Conservation (phyloP, 2,888 invertebrate species). For the Agrotis puta region DNA sequence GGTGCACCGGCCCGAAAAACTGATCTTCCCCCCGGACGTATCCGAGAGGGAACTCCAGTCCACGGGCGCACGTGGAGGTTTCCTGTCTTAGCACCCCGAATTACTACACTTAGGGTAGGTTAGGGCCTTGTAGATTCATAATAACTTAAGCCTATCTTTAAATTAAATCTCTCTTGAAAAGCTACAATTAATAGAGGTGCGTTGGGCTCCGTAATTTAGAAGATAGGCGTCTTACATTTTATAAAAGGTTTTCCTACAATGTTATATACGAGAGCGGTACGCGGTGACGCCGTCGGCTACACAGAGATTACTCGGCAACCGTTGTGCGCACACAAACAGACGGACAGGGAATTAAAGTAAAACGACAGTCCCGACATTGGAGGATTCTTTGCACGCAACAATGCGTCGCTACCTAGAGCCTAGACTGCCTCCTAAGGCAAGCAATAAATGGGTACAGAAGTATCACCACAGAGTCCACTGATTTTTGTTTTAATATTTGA, state of each 20-base stretch:
- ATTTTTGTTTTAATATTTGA: neutral
- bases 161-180: neutral
- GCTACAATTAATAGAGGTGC: constrained; percentile 2
- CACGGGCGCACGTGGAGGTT: too few relatives aligned
- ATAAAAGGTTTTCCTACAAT: constrained; percentile 8
- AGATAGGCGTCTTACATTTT: neutral
- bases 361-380: constrained; percentile 62
- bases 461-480: too few relatives aligned
- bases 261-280: constrained; percentile 30
- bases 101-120: neutral
- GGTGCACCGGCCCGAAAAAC: too few relatives aligned
- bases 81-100: too few relatives aligned
- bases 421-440: neutral
- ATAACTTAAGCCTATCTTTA: constrained; percentile 7
- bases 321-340: constrained; percentile 65
- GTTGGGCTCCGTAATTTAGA: neutral
- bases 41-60: too few relatives aligned
- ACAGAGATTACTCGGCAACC: constrained; percentile 72
- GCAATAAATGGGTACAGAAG: constrained; percentile 16
- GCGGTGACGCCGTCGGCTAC: constrained; percentile 70
- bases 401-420: constrained; percentile 35
- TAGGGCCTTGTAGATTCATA: neutral
- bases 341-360: constrained; percentile 65
- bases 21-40: too few relatives aligned
- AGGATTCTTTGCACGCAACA: constrained; percentile 58